Evolutionary conservation across 2,797 vertebrate species (phyloP), one percentile per base, ranked within the genome.

Genomic region (Molossus molossus): DNA sequence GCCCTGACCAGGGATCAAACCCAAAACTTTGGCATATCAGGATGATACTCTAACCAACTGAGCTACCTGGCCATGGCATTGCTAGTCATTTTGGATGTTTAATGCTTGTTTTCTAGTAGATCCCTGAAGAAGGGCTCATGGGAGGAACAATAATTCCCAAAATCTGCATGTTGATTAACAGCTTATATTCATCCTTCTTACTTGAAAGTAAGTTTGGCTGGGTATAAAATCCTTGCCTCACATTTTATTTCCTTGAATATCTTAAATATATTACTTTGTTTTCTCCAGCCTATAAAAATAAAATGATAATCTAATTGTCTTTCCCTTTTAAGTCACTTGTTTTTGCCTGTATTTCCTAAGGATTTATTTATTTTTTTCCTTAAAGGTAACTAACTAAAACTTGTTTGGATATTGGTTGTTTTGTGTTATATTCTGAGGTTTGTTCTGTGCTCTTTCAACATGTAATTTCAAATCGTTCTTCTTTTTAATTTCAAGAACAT

Each of bases 151-250:
- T 29, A 45, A 23, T 88, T 18, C n/a, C 62, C 37, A 65, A 60
- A 53, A 18, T 40, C 8, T 65, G 11, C 27, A 48, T 69, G 29
- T 29, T 82, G 25, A 67, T 75, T 75, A n/a, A 48, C 9, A 83
- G 10, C 9, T 57, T 90, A 6, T 25, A 18, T n/a, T 14, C 23
- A 21, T 29, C 40, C 25, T 87, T 81, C 81, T 67, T 62, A 80
- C 53, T 53, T 83, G 67, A 90, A 92, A 87, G 20, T 87, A 80
- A 64, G 5, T 87, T 90, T 87, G 69, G 80, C 75, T 92, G 55
- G 58, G n/a, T 60, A 65, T 76, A 90, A 94, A 91, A 80, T 88
- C 48, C 65, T 89, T 70, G 37, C n/a, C 29, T 76, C 33, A 48
- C 10, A 27, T 87, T 76, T 87, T 60, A 60, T 94, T 75, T 20